These are phyloP conservation scores for Melanostoma mellinum DNA, from an alignment of 2,888 invertebrate species.

Conservation along the genomic window DNA sequence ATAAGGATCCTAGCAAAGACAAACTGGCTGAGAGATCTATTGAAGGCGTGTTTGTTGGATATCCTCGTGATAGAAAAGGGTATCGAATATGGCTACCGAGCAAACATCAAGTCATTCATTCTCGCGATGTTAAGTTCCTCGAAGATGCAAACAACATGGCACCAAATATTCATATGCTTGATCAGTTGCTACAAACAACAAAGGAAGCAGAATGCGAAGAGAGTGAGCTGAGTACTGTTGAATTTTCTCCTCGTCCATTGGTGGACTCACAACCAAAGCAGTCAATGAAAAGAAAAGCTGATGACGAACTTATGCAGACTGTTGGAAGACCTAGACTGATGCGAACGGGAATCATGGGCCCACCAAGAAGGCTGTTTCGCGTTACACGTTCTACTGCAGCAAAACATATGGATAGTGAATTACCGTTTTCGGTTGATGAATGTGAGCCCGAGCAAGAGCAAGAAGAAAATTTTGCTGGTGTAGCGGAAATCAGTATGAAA, in stretches of 20 bases:
- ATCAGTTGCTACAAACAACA: too few relatives aligned
- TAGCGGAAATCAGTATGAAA: background rate
- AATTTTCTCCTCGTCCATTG: background rate
- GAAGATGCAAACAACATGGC: background rate
- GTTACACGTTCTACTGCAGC: background rate
- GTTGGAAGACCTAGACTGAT: too few relatives aligned
- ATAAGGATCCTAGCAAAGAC: slow-evolving; percentile 45
- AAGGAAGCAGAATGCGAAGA: too few relatives aligned
- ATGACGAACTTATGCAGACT: too few relatives aligned
- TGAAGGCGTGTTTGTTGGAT: slow-evolving; percentile 36
- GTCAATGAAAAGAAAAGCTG: too few relatives aligned
- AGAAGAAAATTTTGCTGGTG: slow-evolving; percentile 7
- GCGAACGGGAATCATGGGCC: background rate
- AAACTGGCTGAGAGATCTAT: slow-evolving; percentile 35
- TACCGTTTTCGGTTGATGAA: slow-evolving; percentile 34
- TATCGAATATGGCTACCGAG: slow-evolving; percentile 40
- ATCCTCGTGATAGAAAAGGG: slow-evolving; percentile 13
- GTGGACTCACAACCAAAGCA: background rate
- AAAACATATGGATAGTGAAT: background rate
- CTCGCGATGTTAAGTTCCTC: slow-evolving; percentile 42
- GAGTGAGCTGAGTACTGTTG: too few relatives aligned
- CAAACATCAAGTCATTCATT: slow-evolving; percentile 13
- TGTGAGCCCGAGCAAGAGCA: background rate
- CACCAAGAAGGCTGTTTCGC: slow-evolving; percentile 26
- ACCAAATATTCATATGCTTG: too few relatives aligned